Evolutionary conservation across 2,888 invertebrate species (phyloP).

Genomic region (Chrysomela aeneicollis): DNA sequence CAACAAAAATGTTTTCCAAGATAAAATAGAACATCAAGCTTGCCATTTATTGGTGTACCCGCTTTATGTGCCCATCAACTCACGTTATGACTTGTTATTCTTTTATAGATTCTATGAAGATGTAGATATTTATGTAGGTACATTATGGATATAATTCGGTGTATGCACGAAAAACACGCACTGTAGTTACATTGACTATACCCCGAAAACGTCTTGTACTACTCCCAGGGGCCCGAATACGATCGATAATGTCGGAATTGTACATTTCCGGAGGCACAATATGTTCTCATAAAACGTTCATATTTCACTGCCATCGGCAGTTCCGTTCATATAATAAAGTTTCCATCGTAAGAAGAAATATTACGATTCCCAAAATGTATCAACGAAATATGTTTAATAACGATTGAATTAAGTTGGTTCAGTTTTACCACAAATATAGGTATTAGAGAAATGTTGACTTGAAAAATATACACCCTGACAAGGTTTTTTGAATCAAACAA

Average conservation of each 20-base stretch:
- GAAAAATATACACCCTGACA: too few species aligned
- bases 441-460: too few species aligned
- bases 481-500: too few species aligned
- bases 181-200: conserved; percentile 57
- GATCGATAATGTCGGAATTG: conserved; percentile 57
- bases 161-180: conserved; percentile 58
- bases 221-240: conserved; percentile 52
- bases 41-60: neutral
- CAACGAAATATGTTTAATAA: neutral
- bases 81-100: neutral
- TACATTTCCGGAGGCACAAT: conserved; percentile 48
- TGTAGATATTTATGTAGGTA: conserved; percentile 38
- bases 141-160: conserved; percentile 59
- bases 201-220: conserved; percentile 53
- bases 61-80: neutral
- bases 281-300: conserved; percentile 47
- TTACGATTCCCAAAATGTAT: conserved; percentile 7
- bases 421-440: too few species aligned
- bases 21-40: too few species aligned
- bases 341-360: conserved; percentile 12
- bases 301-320: conserved; percentile 35
- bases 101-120: neutral
- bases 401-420: too few species aligned
- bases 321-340: conserved; percentile 35
- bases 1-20: too few species aligned